Conservation (phyloP, 2,797 vertebrate genomes). For the Sciaenops ocellatus region DNA sequence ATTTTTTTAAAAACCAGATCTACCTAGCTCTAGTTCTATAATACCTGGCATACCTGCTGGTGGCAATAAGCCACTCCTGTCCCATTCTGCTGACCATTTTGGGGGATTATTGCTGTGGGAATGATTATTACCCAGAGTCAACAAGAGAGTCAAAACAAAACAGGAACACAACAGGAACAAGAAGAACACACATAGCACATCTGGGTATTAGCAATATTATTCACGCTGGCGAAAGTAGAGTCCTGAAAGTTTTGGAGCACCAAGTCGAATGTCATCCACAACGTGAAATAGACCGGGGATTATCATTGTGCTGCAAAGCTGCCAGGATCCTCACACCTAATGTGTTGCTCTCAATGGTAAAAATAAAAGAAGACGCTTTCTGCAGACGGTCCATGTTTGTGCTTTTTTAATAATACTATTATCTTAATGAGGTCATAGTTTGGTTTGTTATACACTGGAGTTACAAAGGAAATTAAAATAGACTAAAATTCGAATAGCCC, state of each 20-base stretch:
- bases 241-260: conserved; percentile 79
- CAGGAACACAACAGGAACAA: conserved; percentile 81
- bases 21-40: conserved; percentile 80
- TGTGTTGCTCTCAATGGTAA: conserved; percentile 75
- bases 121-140: conserved; percentile 86
- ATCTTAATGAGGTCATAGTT: conserved; percentile 99
- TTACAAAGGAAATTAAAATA: conserved; percentile 95
- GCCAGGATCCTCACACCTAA: conserved; percentile 72
- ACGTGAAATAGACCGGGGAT: conserved; percentile 60
- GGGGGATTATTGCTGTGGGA: conserved; percentile 84
- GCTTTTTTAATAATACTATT: conserved; percentile 99
- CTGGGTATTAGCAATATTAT: conserved; percentile 81
- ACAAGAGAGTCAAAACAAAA: conserved; percentile 82
- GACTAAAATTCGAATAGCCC: conserved; percentile 94
- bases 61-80: conserved; percentile 72
- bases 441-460: conserved; percentile 99
- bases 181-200: conserved; percentile 83
- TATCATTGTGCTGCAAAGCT: conserved; percentile 75
- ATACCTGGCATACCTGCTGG: conserved; percentile 78
- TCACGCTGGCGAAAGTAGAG: conserved; percentile 71
- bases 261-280: conserved; percentile 59
- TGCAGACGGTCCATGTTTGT: conserved; percentile 98
- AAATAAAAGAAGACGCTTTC: conserved; percentile 91
- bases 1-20: conserved; percentile 60
- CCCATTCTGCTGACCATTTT: conserved; percentile 78